Conservation (phyloP, 53 echinoderm and acorn worm species). For the Actinopyga echinites region DNA sequence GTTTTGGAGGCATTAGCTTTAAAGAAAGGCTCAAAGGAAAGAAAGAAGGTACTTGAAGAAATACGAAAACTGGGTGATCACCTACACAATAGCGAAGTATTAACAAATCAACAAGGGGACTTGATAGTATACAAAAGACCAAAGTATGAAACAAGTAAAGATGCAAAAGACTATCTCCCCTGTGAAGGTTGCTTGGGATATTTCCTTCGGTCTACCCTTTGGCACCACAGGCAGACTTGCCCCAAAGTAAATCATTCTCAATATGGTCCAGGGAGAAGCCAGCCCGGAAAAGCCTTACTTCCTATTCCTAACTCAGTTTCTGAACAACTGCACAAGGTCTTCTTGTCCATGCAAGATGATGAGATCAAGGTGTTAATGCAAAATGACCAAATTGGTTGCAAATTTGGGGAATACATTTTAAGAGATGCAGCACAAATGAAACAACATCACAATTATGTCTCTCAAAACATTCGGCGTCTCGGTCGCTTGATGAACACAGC, state of each 20-base stretch:
- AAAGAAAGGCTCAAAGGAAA: not conserved
- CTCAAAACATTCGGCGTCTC: constrained; percentile 27
- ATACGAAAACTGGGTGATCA: constrained; percentile 27
- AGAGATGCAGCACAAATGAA: constrained; percentile 32
- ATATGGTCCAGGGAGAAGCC: not conserved
- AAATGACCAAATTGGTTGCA: constrained; percentile 23
- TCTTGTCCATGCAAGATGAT: constrained; percentile 36
- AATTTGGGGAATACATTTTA: constrained; percentile 37
- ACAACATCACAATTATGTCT: constrained; percentile 24
- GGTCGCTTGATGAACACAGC: constrained; percentile 26
- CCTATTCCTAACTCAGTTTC: constrained; percentile 1
- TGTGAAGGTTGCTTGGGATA: constrained; percentile 40
- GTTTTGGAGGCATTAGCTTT: constrained; percentile 4
- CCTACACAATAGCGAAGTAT: constrained; percentile 16
- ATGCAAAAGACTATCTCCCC: not conserved
- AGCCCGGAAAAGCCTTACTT: constrained; percentile 35
- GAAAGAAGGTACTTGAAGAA: not conserved
- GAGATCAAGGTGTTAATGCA: not conserved
- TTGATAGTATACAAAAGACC: constrained; percentile 31
- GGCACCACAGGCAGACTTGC: constrained; percentile 37
- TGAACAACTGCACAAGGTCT: not conserved
- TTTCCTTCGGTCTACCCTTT: constrained; percentile 27
- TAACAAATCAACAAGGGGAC: constrained; percentile 7
- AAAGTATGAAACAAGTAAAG: constrained; percentile 21
- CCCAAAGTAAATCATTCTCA: not conserved